Conservation (phyloP, 2,888 invertebrate genomes). For the Mythimna impura region DNA sequence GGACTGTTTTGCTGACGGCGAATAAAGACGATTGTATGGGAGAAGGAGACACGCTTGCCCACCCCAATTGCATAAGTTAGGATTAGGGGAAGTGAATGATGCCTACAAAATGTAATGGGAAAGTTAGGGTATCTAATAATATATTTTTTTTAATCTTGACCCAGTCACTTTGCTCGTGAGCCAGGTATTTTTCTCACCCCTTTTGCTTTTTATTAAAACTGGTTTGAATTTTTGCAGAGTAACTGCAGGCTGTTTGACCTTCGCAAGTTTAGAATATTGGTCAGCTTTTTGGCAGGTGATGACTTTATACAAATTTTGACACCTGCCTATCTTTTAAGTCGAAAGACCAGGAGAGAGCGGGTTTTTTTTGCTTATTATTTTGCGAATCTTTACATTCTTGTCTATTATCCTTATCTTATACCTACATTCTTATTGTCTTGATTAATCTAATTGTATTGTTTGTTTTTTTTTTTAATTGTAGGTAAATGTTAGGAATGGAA, state of each 20-base stretch:
- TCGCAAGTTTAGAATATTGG: neutral
- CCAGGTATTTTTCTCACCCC: neutral
- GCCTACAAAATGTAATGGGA: too few species aligned
- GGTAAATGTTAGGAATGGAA: too few species aligned
- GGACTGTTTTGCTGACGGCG: neutral
- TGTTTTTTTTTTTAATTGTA: too few species aligned
- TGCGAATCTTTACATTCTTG: neutral
- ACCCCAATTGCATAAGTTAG: too few species aligned
- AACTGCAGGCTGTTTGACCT: conserved; percentile 19
- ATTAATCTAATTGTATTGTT: too few species aligned
- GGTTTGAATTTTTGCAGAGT: neutral
- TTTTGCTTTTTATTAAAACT: neutral
- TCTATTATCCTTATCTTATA: too few species aligned
- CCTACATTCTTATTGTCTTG: too few species aligned
- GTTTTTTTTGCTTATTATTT: neutral
- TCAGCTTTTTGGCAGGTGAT: conserved; percentile 8
- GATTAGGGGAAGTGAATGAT: too few species aligned
- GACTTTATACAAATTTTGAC: neutral
- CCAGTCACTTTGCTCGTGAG: neutral
- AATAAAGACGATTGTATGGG: neutral
- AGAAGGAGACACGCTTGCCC: neutral
- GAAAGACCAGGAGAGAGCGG: neutral
- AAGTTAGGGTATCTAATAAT: too few species aligned
- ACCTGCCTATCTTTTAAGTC: conserved; percentile 1
- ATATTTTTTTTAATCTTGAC: neutral